Evolutionary conservation across 2,113 vertebrate species (phyloP), one percentile per base, ranked within the genome.

Genomic region (Lethenteron camtschaticum): DNA sequence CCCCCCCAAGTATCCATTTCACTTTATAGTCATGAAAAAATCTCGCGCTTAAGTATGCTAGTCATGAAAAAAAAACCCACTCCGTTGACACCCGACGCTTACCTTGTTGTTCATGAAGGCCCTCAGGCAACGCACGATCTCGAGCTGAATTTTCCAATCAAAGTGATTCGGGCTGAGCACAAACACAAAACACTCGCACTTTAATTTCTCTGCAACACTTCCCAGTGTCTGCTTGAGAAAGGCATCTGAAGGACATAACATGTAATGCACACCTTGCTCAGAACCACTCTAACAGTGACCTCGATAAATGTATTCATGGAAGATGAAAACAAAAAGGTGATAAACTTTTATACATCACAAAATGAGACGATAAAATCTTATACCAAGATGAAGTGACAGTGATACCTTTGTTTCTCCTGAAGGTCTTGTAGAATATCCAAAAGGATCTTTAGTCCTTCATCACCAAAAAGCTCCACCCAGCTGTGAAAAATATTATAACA

Each of bases 41-140:
- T 41, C 41, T 41, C 41, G 41, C 6, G 6, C 41, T 41, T 66
- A 11, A 24, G 24, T n/a, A 66, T 66, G 24, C 24, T 11, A 66
- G 9, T 66, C 63, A 11, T 66, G 24, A 9, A 9, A 66, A n/a
- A 9, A 66, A 66, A 66, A 10, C 10, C 9, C 63, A 66, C 24
- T 24, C 63, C 63, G 9, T n/a, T 66, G 63, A 24, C 10, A 11
- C 24, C 41, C 41, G 41, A 66, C 20, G 3, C 63, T 20, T 9
- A 66, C 63, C 63, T 66, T 66, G 63, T 66, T 66, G 63, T 66
- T 66, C 63, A 66, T 66, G 63, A 66, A 66, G 8, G 63, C 63
- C 63, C 20, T 66, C n/a, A 66, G 63, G 63, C 63, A 66, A 2
- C 63, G 63, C n/a, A 66, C n/a, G 20, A 66, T 66, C 20, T 66